A percentile compares a stretch with the other conserved stretches of the same genome.
phyloP scores from a whole-genome alignment of 2,888 invertebrate genomes.

The Melanotus villosus region DNA sequence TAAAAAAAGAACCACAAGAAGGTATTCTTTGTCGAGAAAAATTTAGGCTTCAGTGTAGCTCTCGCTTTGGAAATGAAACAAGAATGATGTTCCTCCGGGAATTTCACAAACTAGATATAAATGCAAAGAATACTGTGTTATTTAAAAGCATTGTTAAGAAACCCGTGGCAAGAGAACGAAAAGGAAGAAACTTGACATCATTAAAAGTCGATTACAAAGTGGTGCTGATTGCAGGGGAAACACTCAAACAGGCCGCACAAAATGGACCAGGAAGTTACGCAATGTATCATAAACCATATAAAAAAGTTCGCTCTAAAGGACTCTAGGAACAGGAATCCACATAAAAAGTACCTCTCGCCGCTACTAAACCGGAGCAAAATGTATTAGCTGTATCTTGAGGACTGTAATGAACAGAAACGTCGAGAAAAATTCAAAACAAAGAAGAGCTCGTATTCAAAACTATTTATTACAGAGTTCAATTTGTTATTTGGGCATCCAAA shows the following conservation, averaged over 20 bases:
- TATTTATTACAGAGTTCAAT: slow-evolving; percentile 55
- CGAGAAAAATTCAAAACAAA: slow-evolving; percentile 49
- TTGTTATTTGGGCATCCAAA: slow-evolving; percentile 53
- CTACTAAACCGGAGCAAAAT: slow-evolving; percentile 52
- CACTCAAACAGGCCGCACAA: neutral
- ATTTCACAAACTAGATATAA: too few species aligned
- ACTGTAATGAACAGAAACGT: slow-evolving; percentile 35
- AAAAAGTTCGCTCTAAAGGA: slow-evolving; percentile 49
- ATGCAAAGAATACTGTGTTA: too few species aligned
- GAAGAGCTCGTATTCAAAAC: slow-evolving; percentile 50
- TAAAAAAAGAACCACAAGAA: too few species aligned
- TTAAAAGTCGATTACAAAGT: neutral
- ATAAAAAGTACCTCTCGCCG: slow-evolving; percentile 53
- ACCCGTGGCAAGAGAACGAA: too few species aligned
- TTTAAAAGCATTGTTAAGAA: too few species aligned
- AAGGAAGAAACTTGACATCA: slow-evolving; percentile 12
- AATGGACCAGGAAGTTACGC: neutral
- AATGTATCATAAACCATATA: slow-evolving; percentile 14
- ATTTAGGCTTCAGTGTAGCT: too few species aligned
- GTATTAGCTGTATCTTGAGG: slow-evolving; percentile 27
- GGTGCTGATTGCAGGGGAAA: too few species aligned
- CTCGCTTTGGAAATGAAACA: too few species aligned
- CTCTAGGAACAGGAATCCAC: slow-evolving; percentile 52
- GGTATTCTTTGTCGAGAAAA: too few species aligned
- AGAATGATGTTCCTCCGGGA: too few species aligned